Evolutionary conservation across 2,113 vertebrate species (phyloP).

Genomic region (Laticauda laticaudata): DNA sequence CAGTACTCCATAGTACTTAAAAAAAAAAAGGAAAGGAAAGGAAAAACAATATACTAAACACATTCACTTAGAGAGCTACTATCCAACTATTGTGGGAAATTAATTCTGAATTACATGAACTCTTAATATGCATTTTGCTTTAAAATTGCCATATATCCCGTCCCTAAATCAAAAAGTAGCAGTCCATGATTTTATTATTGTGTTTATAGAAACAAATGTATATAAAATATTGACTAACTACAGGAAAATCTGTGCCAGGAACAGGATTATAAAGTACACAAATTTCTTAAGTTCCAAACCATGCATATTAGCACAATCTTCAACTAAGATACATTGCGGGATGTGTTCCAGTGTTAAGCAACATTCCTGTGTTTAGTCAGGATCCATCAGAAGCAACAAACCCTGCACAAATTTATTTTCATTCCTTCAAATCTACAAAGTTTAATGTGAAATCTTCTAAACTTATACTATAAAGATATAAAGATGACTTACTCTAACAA

Average conservation of each 20-base stretch:
- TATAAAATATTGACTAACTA: neutral
- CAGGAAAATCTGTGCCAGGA: neutral
- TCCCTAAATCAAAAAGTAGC: neutral
- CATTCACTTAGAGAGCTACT: neutral
- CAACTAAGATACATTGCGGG: neutral
- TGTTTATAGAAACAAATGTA: neutral
- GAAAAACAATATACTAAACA: neutral
- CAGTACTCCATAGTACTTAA: neutral
- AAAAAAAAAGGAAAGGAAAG: neutral
- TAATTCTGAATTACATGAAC: neutral
- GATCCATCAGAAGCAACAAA: neutral
- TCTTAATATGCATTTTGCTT: neutral
- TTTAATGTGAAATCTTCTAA: neutral
- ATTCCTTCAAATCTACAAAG: neutral
- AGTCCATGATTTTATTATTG: neutral
- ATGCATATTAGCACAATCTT: neutral
- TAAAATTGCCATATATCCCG: neutral
- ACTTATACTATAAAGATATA: neutral
- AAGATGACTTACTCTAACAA: constrained; percentile 77
- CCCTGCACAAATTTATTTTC: neutral
- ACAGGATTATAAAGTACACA: neutral
- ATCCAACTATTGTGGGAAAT: neutral
- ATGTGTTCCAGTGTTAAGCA: neutral
- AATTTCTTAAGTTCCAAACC: no score
- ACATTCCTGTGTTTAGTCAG: neutral